These are phyloP conservation scores for Labia minor DNA, from an alignment of 2,888 invertebrate genomes.

Conservation along the genomic window DNA sequence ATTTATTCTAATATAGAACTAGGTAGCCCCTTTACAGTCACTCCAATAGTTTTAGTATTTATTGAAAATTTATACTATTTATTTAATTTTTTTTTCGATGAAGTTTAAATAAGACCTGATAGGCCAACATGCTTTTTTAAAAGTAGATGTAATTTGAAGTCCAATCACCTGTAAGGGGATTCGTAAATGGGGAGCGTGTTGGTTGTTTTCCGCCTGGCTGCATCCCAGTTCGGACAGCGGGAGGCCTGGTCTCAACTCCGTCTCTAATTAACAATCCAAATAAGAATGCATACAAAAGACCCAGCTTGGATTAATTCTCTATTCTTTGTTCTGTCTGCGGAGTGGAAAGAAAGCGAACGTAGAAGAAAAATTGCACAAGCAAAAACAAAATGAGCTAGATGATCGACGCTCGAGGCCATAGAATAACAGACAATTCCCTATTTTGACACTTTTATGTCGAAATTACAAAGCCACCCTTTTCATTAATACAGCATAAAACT, in stretches of 20 bases:
- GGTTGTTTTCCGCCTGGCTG: background rate
- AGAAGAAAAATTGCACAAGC: background rate
- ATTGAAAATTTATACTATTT: too few relatives aligned
- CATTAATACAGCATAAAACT: too few relatives aligned
- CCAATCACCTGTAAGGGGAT: too few relatives aligned
- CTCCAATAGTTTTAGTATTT: too few relatives aligned
- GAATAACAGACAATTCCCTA: background rate
- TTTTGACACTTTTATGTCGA: too few relatives aligned
- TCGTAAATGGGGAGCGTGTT: background rate
- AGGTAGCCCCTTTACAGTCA: too few relatives aligned
- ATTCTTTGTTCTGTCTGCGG: slow-evolving; percentile 24
- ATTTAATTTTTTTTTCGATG: too few relatives aligned
- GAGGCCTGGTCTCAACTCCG: slow-evolving; percentile 3
- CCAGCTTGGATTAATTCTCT: slow-evolving; percentile 25
- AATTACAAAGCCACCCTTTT: too few relatives aligned
- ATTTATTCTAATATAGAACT: too few relatives aligned
- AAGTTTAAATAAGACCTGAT: too few relatives aligned
- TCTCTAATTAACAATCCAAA: slow-evolving; percentile 23
- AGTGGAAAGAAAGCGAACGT: background rate
- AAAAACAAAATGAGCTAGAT: background rate
- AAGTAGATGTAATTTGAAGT: too few relatives aligned
- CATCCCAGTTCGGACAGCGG: slow-evolving; percentile 9
- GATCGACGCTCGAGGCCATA: background rate
- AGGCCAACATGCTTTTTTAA: too few relatives aligned
- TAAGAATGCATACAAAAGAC: slow-evolving; percentile 25